These are phyloP conservation scores for Caenorhabditis becei DNA, from an alignment of 2,888 invertebrate species.

Conservation along the genomic window DNA sequence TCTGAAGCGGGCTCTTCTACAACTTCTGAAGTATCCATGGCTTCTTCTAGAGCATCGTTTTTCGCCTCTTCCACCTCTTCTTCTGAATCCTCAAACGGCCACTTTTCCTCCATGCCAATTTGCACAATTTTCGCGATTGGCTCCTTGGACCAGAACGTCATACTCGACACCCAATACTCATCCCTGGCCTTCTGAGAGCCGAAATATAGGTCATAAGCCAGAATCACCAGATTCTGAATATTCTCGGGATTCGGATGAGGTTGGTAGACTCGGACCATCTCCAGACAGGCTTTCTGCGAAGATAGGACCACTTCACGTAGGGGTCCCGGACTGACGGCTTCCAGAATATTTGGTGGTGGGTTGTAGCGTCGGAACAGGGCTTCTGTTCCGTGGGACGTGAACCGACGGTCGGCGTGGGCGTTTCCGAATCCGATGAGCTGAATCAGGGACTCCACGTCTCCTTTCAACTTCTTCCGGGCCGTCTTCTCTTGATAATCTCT, in stretches of 20 bases:
- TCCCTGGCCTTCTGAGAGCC: slow-evolving; percentile 20
- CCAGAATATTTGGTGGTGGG: slow-evolving; percentile 32
- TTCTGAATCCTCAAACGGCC: not conserved
- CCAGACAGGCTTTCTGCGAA: slow-evolving; percentile 33
- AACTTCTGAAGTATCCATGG: not conserved
- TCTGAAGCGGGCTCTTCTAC: too few species aligned
- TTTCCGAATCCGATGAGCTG: slow-evolving; percentile 23
- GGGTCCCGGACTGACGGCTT: not conserved
- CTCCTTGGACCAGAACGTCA: slow-evolving; percentile 49
- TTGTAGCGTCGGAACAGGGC: slow-evolving; percentile 33
- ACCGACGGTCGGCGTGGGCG: slow-evolving; percentile 4
- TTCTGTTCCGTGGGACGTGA: slow-evolving; percentile 14
- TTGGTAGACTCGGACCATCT: slow-evolving; percentile 4
- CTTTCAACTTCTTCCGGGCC: slow-evolving; percentile 28
- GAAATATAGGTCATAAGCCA: slow-evolving; percentile 20
- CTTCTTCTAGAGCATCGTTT: not conserved
- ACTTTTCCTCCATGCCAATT: not conserved
- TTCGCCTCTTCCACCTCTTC: not conserved
- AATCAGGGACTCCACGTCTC: slow-evolving; percentile 20
- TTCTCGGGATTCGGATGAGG: slow-evolving; percentile 18
- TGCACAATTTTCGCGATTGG: slow-evolving; percentile 10
- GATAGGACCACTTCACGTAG: slow-evolving; percentile 29
- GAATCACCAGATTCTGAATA: slow-evolving; percentile 30
- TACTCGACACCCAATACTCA: slow-evolving; percentile 14
- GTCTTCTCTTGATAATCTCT: not conserved